Base-by-base conservation (phyloP, 35 echinoderm and acorn worm species). In the Strongylocentrotus purpuratus region DNA sequence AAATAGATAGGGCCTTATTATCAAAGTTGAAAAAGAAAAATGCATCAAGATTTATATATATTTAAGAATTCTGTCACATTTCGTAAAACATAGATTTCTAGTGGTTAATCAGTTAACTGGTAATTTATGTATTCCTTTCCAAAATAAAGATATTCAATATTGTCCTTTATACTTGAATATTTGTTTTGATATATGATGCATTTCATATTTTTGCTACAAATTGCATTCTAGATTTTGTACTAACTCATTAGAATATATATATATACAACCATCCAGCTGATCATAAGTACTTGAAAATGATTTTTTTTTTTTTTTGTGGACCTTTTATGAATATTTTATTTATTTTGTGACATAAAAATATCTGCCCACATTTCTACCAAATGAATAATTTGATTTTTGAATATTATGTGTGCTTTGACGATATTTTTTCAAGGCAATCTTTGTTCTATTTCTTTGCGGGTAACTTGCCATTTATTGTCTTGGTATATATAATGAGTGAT, bases 71-170 rank as follows among this genome's bases (percentile, higher is more conserved):
- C 25, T 22, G 20, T 78, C 18, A 78, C 7, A 78, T 78, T 28
- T 22, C 20, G 28, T 78, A n/a, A 78, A n/a, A 25, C 5, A 70
- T 6, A 78, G 25, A 78, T 78, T 78, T 78, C 65, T 78, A 78
- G 65, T 78, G 65, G 65, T 78, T 78, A n/a, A 78, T 78, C 65
- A 78, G 65, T 78, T 78, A 78, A 78, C 65, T 78, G 65, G 20
- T 28, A 31, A 78, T 78, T 55, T 11, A 55, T 55, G 10, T 78
- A 78, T 78, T 78, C 28, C 20, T 78, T 78, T 78, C 5, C 65
- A 78, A 78, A 28, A n/a, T 78, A 78, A 31, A 55, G 50, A 55
- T 10, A 55, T 55, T 55, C 50, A 55, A 14, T 55, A 52, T 52
- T 13, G 8, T 52, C 48, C 48, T 52, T 10, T 52, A 8, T 52